These are phyloP conservation scores for Sebastolobus altivelis DNA, from an alignment of 2,797 vertebrate species.

Conservation along the genomic window DNA sequence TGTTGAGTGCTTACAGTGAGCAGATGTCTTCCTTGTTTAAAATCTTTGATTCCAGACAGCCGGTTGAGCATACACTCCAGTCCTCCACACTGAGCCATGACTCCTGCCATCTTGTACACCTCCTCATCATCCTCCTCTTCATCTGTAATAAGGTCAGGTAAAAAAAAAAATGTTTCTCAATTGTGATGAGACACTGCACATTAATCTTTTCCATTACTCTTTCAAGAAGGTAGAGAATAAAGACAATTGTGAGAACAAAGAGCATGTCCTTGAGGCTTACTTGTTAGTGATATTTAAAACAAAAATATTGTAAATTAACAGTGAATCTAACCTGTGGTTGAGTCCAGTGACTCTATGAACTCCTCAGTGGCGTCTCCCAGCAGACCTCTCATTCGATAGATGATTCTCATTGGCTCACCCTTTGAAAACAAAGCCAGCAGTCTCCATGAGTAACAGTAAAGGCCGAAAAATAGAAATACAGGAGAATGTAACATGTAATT, in stretches of 20 bases:
- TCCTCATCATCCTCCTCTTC: slow-evolving; percentile 99
- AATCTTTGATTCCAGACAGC: slow-evolving; percentile 97
- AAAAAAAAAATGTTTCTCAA: not conserved
- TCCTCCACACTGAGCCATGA: slow-evolving; percentile 98
- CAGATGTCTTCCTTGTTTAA: slow-evolving; percentile 97
- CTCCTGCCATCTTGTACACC: slow-evolving; percentile 98
- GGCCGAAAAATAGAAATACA: too few species aligned
- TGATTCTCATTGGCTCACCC: slow-evolving; percentile 99
- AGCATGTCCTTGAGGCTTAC: not conserved
- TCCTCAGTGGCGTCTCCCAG: slow-evolving; percentile 98
- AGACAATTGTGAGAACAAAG: not conserved
- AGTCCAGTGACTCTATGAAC: slow-evolving; percentile 98
- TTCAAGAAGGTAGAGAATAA: not conserved
- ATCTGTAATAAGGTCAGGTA: slow-evolving; percentile 81
- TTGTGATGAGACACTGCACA: not conserved
- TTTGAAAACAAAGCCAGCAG: slow-evolving; percentile 58
- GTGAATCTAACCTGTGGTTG: slow-evolving; percentile 91
- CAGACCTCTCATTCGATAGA: slow-evolving; percentile 98
- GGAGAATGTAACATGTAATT: too few species aligned
- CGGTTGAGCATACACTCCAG: slow-evolving; percentile 98
- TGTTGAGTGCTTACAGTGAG: slow-evolving; percentile 88
- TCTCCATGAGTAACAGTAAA: slow-evolving; percentile 5
- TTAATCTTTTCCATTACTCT: not conserved
- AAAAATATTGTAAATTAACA: not conserved
- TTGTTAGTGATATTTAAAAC: not conserved